Conservation (phyloP, 2,113 vertebrate species). For the Echinops telfairi region DNA sequence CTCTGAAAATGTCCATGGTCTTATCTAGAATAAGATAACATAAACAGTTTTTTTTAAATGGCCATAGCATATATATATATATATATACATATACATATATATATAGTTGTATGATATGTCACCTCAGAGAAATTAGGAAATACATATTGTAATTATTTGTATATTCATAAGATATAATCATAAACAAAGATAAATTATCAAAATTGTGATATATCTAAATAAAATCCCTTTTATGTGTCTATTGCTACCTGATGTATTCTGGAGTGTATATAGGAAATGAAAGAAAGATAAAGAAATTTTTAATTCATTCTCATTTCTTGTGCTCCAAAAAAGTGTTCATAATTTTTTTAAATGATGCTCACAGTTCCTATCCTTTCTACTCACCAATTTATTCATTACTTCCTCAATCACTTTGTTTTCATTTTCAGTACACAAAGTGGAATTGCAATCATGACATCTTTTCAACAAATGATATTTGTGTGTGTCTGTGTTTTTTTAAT, state of each 20-base stretch:
- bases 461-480: no score
- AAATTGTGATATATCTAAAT: background rate
- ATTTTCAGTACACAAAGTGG: background rate
- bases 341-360: background rate
- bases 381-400: background rate
- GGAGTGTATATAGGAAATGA: background rate
- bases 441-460: background rate
- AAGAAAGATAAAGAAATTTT: background rate
- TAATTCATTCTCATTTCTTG: constrained; percentile 15
- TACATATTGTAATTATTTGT: background rate
- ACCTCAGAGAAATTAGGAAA: background rate
- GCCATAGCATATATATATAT: no score
- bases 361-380: background rate
- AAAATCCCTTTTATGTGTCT: background rate
- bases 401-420: background rate
- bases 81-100: no score
- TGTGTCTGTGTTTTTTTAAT: no score
- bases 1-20: background rate
- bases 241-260: background rate
- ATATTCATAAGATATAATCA: background rate
- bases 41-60: background rate
- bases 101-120: no score
- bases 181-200: background rate
- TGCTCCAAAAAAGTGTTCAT: background rate
- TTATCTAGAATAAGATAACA: background rate